Conservation (phyloP, 2,797 vertebrate genomes). For the Liasis olivaceus region DNA sequence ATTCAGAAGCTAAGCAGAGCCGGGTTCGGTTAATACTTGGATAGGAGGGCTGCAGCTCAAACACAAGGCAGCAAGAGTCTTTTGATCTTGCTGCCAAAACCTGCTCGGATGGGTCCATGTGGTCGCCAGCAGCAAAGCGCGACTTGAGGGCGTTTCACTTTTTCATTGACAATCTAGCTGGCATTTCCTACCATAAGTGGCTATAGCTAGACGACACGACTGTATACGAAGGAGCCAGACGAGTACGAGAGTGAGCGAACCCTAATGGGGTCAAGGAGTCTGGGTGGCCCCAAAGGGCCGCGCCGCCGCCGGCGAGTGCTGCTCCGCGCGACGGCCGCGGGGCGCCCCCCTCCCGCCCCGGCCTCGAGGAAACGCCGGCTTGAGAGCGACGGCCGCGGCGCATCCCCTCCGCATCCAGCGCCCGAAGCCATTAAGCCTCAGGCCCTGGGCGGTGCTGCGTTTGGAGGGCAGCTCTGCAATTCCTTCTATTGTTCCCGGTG, state of each 20-base stretch:
- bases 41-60: not conserved
- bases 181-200: not conserved
- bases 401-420: not conserved
- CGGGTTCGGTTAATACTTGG: not conserved
- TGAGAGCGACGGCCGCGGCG: not conserved
- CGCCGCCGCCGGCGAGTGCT: not conserved
- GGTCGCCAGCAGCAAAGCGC: not conserved
- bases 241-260: not conserved
- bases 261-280: not conserved
- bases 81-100: not conserved
- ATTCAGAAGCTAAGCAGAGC: not conserved
- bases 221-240: not conserved
- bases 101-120: not conserved
- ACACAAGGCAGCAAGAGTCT: not conserved
- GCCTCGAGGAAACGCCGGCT: not conserved
- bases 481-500: constrained; percentile 88
- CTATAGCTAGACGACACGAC: not conserved
- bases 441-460: constrained; percentile 76
- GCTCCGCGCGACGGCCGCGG: not conserved
- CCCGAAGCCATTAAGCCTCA: constrained; percentile 72
- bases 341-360: no score
- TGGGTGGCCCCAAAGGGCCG: not conserved
- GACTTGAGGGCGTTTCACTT: not conserved
- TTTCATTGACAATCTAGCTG: not conserved
- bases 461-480: constrained; percentile 74